These are phyloP conservation scores for Scaptodrosophila lebanonensis DNA, from an alignment of 1,140 invertebrate genomes.

Conservation along the genomic window DNA sequence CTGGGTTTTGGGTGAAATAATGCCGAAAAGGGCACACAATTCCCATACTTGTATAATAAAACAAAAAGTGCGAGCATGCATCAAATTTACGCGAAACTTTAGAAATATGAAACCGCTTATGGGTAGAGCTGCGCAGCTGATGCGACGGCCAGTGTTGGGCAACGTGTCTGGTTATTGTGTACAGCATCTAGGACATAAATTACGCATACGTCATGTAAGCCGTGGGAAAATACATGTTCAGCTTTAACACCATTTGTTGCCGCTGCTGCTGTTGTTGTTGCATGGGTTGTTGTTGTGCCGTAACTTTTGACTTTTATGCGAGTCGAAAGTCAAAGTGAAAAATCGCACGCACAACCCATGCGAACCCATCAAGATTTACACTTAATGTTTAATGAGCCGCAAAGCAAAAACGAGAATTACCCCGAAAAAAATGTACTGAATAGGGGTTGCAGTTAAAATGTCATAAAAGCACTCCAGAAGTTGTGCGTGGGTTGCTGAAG, in stretches of 20 bases:
- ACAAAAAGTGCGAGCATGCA: constrained; percentile 32
- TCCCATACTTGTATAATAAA: constrained; percentile 4
- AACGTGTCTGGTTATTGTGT: too few relatives aligned
- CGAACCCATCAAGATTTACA: constrained; percentile 3
- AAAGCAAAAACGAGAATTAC: too few relatives aligned
- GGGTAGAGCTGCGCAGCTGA: constrained; percentile 47
- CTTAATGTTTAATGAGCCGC: constrained; percentile 37
- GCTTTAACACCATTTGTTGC: constrained; percentile 29
- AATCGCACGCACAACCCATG: background rate
- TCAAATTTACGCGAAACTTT: constrained; percentile 55
- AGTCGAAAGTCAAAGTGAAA: constrained; percentile 10
- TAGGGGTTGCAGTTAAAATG: background rate
- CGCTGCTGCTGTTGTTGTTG: constrained; percentile 26
- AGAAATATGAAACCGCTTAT: constrained; percentile 57
- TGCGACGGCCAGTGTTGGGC: constrained; percentile 3
- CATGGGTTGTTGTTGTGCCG: constrained; percentile 25
- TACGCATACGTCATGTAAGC: constrained; percentile 59
- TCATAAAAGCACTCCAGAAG: background rate
- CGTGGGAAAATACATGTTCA: constrained; percentile 46
- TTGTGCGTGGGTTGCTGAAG: background rate
- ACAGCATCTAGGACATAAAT: constrained; percentile 47
- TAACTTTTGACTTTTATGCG: constrained; percentile 64
- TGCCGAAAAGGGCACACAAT: background rate
- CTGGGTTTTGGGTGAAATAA: background rate
- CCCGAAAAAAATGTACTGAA: too few relatives aligned